Evolutionary conservation across 92 coral and sea anemone species (phyloP), one percentile per base, ranked within the genome.

Genomic region (Zoanthus gigantus): DNA sequence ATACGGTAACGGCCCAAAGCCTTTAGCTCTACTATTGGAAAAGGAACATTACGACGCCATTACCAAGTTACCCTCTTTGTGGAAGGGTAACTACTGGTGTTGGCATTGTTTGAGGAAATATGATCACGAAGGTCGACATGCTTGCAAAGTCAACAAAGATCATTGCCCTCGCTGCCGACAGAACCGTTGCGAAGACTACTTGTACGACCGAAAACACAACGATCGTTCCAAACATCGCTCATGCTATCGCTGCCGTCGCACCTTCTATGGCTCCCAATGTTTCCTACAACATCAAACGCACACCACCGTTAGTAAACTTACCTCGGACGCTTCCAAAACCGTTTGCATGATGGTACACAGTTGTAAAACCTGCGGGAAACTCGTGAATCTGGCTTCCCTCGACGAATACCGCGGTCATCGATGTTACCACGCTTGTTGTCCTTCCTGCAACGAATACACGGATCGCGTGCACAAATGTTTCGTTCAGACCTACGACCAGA

Each of bases 41-140:
- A 67, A 74, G 4, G 69, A 68, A 0, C 92, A 90, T 58, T 90
- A 83, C 54, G 90, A 90, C 48, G 90, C 79, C 48, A 77, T 90
- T 52, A 90, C 87, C 42, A 34, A 34, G 42, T 34, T 34, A 34
- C 42, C 42, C 42, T 34, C 42, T 34, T n/a, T 68, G 32, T 68
- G 18, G 18, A 30, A 34, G 5, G 30, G 30, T n/a, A 68, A 32
- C 30, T 68, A 68, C 30, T 68, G 30, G 13, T 68, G 73, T 34
- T 68, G 73, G 73, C 73, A 68, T 34, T 68, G 73, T 34, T 34
- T 68, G 28, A 30, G 73, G 18, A 30, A 30, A 30, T 68, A 17
- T 9, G 30, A 68, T 29, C 5, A 68, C 30, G 37, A 18, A 12
- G 74, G 74, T 10, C 74, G 31, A 30, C 74, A 69, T 14, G 74